Conservation (phyloP, 2,888 invertebrate species). For the Mesopsocus fuscifrons region DNA sequence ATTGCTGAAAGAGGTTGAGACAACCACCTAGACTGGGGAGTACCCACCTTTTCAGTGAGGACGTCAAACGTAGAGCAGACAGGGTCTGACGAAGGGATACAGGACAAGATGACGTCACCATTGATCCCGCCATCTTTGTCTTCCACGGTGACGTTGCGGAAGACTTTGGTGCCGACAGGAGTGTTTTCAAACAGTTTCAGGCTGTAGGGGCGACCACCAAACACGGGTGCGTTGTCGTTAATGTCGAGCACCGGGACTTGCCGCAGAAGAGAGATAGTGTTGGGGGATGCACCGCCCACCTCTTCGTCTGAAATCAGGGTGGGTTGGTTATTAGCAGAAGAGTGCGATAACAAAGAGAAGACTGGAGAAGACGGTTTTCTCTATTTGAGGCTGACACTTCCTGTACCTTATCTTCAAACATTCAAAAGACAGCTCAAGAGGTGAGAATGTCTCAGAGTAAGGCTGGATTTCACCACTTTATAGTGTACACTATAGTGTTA, state of each 20-base stretch:
- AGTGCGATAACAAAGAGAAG: too few species aligned
- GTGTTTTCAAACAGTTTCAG: constrained; percentile 50
- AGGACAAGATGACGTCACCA: constrained; percentile 44
- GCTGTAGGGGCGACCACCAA: constrained; percentile 52
- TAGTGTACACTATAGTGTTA: too few species aligned
- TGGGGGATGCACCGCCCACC: constrained; percentile 48
- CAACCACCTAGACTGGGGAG: not conserved
- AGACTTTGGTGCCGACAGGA: constrained; percentile 39
- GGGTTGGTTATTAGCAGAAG: not conserved
- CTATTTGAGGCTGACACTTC: too few species aligned
- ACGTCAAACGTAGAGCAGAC: constrained; percentile 51
- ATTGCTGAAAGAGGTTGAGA: too few species aligned
- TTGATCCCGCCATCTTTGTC: constrained; percentile 56
- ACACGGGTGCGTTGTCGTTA: constrained; percentile 63
- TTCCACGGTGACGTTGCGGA: constrained; percentile 41
- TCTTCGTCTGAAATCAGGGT: constrained; percentile 39
- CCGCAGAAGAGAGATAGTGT: constrained; percentile 55
- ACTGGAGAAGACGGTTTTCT: too few species aligned
- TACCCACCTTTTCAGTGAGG: constrained; percentile 37
- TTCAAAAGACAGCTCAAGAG: too few species aligned
- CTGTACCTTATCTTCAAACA: too few species aligned
- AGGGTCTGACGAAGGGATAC: constrained; percentile 39
- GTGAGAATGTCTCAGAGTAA: too few species aligned
- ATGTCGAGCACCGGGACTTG: constrained; percentile 59
- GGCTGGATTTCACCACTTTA: too few species aligned